These are phyloP conservation scores for Egretta garzetta DNA, from an alignment of 2,113 vertebrate species.

Conservation along the genomic window DNA sequence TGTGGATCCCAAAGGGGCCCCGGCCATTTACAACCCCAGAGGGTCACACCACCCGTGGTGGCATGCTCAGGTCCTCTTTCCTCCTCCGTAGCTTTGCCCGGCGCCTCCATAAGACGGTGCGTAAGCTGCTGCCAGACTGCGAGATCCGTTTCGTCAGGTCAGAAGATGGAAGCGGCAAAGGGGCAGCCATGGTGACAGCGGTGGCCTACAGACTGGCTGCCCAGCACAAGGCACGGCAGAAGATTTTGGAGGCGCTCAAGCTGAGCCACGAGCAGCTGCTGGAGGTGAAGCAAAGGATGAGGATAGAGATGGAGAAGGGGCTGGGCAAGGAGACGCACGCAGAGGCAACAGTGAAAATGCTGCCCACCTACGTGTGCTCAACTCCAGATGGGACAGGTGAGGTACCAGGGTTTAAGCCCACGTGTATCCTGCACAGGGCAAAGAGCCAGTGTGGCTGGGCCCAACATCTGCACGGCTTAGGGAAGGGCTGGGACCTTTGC, in stretches of 20 bases:
- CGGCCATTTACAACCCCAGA: neutral
- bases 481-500: neutral
- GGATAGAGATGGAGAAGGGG: constrained; percentile 82
- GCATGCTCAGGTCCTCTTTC: neutral
- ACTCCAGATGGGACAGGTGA: constrained; percentile 94
- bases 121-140: constrained; percentile 89
- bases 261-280: constrained; percentile 86
- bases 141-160: constrained; percentile 92
- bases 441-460: neutral
- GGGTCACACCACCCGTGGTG: fast-evolving
- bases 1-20: neutral
- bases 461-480: fast-evolving
- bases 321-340: constrained; percentile 80
- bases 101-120: constrained; percentile 89
- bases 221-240: constrained; percentile 85
- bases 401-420: fast-evolving
- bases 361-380: constrained; percentile 91
- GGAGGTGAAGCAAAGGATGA: constrained; percentile 88
- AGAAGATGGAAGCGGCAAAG: constrained; percentile 93
- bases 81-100: constrained; percentile 82
- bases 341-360: constrained; percentile 87
- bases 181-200: constrained; percentile 95
- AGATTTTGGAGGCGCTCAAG: constrained; percentile 81
- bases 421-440: fast-evolving
- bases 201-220: constrained; percentile 89